Base-by-base conservation (phyloP, 30 jellyfish, hydroid and myxozoan genomes). In the Chironex yamaguchii region DNA sequence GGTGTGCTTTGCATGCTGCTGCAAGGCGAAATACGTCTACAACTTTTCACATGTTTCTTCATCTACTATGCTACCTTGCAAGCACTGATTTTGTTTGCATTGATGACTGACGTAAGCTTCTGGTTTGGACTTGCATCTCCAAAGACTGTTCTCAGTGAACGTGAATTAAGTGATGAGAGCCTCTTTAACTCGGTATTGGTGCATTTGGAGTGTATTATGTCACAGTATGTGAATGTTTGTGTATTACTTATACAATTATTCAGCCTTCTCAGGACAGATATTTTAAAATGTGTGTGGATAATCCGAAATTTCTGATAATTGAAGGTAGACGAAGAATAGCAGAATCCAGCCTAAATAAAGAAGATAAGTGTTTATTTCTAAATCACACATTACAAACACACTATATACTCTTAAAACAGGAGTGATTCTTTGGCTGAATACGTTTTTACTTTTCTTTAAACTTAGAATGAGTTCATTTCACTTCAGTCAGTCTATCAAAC, bases 401-500 rank as follows among this genome's bases (percentile, higher is more conserved):
- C n/a, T n/a, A n/a, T n/a, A n/a, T n/a, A n/a, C n/a, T n/a, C n/a
- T n/a, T n/a, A n/a, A n/a, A n/a, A n/a, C n/a, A n/a, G n/a, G n/a
- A n/a, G n/a, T n/a, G n/a, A n/a, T n/a, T n/a, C n/a, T n/a, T n/a
- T n/a, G n/a, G n/a, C n/a, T n/a, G n/a, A n/a, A n/a, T n/a, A n/a
- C n/a, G n/a, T n/a, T n/a, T 70, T 28, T 29, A 28, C 76, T 13
- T 70, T 35, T 26, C 17, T 24, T 66, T 66, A n/a, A 3, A 11
- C 75, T 34, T 23, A 70, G 35, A 23, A 29, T 70, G 6, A 52
- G 35, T 24, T 49, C 80, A 67, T 76, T 76, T 52, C 62, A 11
- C 69, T 78, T 31, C 62, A 52, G 82, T 82, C 90, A 78, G 82
- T 80, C 84, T 63, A 83, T 83, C 36, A 80, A 62, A 22, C 73